Base-by-base conservation (phyloP, 1,140 invertebrate species). In the Drosophila tsacasi region DNA sequence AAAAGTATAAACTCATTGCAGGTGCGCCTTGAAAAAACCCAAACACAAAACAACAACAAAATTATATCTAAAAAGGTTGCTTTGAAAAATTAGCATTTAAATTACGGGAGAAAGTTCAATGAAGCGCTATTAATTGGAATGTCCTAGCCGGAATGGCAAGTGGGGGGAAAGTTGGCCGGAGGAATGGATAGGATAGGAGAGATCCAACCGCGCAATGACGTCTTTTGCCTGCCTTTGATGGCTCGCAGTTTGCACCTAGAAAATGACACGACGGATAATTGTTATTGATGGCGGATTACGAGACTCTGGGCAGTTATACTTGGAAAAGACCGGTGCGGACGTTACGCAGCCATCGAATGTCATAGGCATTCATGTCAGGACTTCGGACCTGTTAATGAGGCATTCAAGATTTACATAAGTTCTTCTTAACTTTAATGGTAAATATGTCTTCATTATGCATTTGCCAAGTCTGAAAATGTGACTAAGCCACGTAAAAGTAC, bases 91-190 rank as follows among this genome's bases (percentile, higher is more conserved):
- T 87, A 78, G 84, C 83, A 87, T 87, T 84, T 87, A 87, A 84
- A 87, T 87, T 89, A 87, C 84, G 67, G 66, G 55, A 63, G 37
- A 47, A 61, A 62, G 81, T 77, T 84, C 83, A 89, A 87, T 87
- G 83, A 89, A 87, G 83, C 83, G 82, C 58, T 71, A 87, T 89
- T 87, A 87, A 87, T 87, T 87, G 81, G 81, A 84, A 89, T 81
- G 71, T 83, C 77, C 84, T 65, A 74, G 32, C 50, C 60, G 17
- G 73, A 49, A 64, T 62, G 82, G 78, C 76, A 66, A 81, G 64
- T 37, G 58, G 58, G 67, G 60, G 65, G n/a, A 17, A 44, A 32
- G 35, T 69, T 69, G 39, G 37, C 27, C 21, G 19, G 19, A 9
- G 32, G 19, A 46, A 44, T 35, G 40, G 40, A 40, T 25, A 13